Evolutionary conservation across 2,797 vertebrate species (phyloP), one percentile per base, ranked within the genome.

Genomic region (Phoebastria nigripes): DNA sequence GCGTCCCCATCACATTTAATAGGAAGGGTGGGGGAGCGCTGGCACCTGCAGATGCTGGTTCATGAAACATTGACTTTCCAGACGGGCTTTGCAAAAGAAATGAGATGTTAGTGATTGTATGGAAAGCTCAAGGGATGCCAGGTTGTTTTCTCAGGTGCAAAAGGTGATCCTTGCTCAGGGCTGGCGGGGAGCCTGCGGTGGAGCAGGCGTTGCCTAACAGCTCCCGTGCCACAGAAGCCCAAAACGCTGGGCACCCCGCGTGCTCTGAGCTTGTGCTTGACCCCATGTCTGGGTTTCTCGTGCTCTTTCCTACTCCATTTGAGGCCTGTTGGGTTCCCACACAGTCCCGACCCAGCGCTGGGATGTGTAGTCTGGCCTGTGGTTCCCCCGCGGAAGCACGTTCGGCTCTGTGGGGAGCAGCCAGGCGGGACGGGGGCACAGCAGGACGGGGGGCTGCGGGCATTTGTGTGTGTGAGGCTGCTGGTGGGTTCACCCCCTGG

Each of bases 281-380:
- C 26, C 46, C 58, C 25, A 4, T 4, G 4, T 18, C 56, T 25
- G 31, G 3, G 16, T 5, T 71, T 63, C 49, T 44, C 7, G 0
- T 12, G n/a, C 46, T 78, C 15, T 74, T 78, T 72, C 65, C 56
- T 51, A 0, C n/a, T 21, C 66, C 5, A 0, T 4, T 31, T 52
- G 51, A 7, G 15, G 20, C 22, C 31, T 1, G 3, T 1, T 15
- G 62, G 28, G 61, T 18, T 61, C 83, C 74, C 16, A 6, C 25
- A 1, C 0, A 4, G 47, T 24, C 37, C 56, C 7, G 19, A 33
- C 25, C 41, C 46, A 1, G 10, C 0, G 0, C 42, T 25, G 83
- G 59, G 67, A 12, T 25, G 42, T 2, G 24, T 7, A 51, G 24
- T 31, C 49, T 35, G 62, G 69, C 65, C 25, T 4, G 9, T 10